Evolutionary conservation across 2,797 vertebrate genomes (phyloP).

Genomic region (Kryptopterus vitreolus): DNA sequence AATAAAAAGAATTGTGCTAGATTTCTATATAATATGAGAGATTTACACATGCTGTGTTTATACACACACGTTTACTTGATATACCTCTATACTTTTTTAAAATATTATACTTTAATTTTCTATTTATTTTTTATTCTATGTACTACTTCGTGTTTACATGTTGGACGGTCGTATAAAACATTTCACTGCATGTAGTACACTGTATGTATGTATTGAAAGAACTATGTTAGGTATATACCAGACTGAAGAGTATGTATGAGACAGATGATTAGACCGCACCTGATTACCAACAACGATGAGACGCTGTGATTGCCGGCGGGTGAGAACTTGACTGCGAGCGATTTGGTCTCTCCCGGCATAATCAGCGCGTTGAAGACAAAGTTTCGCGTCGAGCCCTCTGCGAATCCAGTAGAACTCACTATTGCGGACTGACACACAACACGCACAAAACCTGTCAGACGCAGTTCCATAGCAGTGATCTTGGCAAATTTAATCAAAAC

Average conservation of each 20-base stretch:
- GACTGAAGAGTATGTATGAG: neutral
- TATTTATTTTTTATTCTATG: too few species aligned
- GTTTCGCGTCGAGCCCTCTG: constrained; percentile 80
- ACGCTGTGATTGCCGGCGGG: constrained; percentile 89
- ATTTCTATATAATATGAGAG: neutral
- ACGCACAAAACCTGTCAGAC: neutral
- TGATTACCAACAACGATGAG: constrained; percentile 89
- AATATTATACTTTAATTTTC: too few species aligned
- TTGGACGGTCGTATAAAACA: too few species aligned
- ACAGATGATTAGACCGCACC: constrained; percentile 68
- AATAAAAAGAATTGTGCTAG: neutral
- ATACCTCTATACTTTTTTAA: too few species aligned
- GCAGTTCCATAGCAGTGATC: neutral
- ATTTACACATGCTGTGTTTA: too few species aligned
- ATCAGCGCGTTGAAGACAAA: constrained; percentile 88
- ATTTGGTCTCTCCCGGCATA: constrained; percentile 88
- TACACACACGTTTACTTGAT: too few species aligned
- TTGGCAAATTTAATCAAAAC: neutral
- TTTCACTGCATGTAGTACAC: too few species aligned
- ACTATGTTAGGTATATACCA: neutral
- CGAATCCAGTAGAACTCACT: constrained; percentile 76
- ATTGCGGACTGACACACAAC: constrained; percentile 75
- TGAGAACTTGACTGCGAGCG: constrained; percentile 87
- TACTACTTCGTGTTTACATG: too few species aligned
- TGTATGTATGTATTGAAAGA: too few species aligned